Evolutionary conservation across 2,113 vertebrate genomes (phyloP).

Genomic region (Leptosomus discolor): DNA sequence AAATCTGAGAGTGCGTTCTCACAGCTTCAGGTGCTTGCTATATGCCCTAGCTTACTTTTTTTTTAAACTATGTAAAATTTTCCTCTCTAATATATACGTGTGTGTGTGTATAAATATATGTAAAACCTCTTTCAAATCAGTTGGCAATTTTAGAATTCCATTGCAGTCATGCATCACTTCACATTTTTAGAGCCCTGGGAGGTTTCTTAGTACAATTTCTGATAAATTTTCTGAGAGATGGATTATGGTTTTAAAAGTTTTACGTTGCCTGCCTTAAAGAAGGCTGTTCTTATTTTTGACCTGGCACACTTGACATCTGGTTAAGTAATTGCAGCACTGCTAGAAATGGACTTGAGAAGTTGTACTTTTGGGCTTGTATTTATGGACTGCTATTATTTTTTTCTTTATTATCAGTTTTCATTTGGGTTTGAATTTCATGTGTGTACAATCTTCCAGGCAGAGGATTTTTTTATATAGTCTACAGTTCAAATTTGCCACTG

Average conservation of each 20-base stretch:
- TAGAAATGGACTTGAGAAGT: background rate
- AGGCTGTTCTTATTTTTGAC: background rate
- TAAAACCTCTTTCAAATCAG: background rate
- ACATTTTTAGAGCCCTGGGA: background rate
- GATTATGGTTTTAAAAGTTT: background rate
- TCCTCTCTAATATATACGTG: background rate
- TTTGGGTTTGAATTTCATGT: background rate
- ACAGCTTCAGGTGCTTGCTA: background rate
- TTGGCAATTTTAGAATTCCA: background rate
- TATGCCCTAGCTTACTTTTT: background rate
- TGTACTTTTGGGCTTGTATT: background rate
- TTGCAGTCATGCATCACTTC: background rate
- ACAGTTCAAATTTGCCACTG: background rate
- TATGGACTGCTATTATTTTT: background rate
- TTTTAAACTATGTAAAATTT: background rate
- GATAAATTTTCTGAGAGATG: background rate
- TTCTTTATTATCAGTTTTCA: background rate
- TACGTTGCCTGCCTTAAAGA: background rate
- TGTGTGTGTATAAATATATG: fast-evolving
- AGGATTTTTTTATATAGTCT: background rate
- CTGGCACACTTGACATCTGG: background rate
- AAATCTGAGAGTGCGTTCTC: background rate
- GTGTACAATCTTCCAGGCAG: background rate
- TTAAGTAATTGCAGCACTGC: background rate
- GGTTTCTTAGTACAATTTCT: background rate